phyloP scores from a whole-genome alignment of 2,113 vertebrate species.

The Picathartes gymnocephalus region DNA sequence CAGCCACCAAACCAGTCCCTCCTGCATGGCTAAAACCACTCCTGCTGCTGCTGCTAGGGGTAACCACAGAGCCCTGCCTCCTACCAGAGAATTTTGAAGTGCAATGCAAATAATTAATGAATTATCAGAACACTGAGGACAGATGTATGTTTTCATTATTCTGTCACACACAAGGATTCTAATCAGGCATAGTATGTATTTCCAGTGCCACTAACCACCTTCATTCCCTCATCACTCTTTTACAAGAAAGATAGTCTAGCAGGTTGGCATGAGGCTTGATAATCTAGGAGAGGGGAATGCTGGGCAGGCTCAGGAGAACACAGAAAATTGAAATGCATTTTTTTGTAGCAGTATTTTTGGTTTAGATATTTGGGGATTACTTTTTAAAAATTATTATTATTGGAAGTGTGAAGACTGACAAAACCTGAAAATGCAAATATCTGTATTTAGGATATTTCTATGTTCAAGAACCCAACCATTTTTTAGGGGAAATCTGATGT shows the following conservation, averaged over 20 bases:
- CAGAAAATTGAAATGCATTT: not conserved
- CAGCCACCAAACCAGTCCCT: not conserved
- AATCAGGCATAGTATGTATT: not conserved
- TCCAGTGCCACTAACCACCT: not conserved
- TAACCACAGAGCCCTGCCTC: not conserved
- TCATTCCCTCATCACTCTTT: not conserved
- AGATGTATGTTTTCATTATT: not conserved
- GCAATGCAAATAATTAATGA: not conserved
- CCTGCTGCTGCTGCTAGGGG: not conserved
- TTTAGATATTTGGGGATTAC: not conserved
- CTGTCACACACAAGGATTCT: not conserved
- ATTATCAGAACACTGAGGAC: not conserved
- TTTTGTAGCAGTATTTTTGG: not conserved
- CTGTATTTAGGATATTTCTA: not conserved
- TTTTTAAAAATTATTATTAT: not conserved
- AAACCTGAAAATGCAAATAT: not conserved
- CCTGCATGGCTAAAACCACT: not conserved
- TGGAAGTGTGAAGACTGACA: not conserved
- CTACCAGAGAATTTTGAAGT: not conserved
- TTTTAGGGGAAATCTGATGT: not conserved
- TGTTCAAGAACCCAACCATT: not conserved
- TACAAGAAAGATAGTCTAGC: not conserved
- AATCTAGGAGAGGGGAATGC: not conserved
- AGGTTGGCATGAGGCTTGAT: not conserved
- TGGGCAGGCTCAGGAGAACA: not conserved